phyloP scores from a whole-genome alignment of 2,888 invertebrate species.

The Gymnoscelis rufifasciata region DNA sequence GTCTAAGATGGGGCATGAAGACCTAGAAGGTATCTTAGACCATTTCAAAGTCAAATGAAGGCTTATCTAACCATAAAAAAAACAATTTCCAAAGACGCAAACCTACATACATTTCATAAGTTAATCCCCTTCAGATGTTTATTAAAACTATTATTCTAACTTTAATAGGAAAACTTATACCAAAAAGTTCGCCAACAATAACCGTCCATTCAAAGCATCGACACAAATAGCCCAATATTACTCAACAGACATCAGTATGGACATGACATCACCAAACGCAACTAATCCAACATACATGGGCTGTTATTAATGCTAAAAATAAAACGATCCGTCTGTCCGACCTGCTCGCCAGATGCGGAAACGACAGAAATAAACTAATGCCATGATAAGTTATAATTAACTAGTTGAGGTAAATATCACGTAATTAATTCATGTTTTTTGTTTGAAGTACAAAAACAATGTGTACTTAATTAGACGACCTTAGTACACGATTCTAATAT shows the following conservation, averaged over 20 bases:
- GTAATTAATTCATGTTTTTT: neutral
- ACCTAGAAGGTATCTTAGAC: too few relatives aligned
- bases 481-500: too few relatives aligned
- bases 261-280: slow-evolving; percentile 8
- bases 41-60: too few relatives aligned
- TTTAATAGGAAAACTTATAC: too few relatives aligned
- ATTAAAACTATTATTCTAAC: too few relatives aligned
- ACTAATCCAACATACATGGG: slow-evolving; percentile 1
- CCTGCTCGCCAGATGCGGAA: slow-evolving; percentile 10
- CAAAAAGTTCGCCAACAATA: neutral
- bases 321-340: slow-evolving; percentile 7
- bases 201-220: neutral
- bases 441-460: too few relatives aligned
- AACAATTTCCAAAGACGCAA: too few relatives aligned
- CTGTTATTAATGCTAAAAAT: slow-evolving; percentile 9
- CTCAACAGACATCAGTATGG: neutral
- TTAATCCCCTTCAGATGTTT: too few relatives aligned
- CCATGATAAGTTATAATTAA: slow-evolving; percentile 2
- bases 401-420: neutral
- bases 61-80: too few relatives aligned
- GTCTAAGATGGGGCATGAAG: too few relatives aligned
- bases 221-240: neutral
- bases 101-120: too few relatives aligned
- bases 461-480: too few relatives aligned
- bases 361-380: slow-evolving; percentile 9